Conservation (phyloP, 1,140 invertebrate species). For the Zaprionus africanus region DNA sequence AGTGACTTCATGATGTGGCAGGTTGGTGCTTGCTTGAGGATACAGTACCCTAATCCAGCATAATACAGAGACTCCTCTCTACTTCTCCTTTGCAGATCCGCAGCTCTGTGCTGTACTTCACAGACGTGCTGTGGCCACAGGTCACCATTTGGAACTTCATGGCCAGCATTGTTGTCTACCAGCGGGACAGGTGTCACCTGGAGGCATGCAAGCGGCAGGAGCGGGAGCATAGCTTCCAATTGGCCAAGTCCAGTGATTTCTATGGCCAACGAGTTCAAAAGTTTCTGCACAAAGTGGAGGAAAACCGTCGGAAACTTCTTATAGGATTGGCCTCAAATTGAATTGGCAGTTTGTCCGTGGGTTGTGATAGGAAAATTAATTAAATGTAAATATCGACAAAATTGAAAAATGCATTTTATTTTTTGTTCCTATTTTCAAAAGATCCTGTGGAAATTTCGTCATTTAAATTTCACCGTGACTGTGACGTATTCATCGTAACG, state of each 20-base stretch:
- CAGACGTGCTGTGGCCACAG: slow-evolving; percentile 96
- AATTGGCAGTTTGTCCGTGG: background rate
- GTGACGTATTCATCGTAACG: background rate
- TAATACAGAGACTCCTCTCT: slow-evolving; percentile 7
- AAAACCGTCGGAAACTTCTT: slow-evolving; percentile 58
- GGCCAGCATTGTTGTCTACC: slow-evolving; percentile 93
- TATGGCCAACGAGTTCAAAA: slow-evolving; percentile 64
- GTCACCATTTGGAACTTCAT: slow-evolving; percentile 96
- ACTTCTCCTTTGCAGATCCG: slow-evolving; percentile 86
- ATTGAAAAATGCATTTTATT: background rate
- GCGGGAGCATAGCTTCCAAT: slow-evolving; percentile 43
- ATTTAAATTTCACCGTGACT: background rate
- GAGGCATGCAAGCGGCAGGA: slow-evolving; percentile 42
- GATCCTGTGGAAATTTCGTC: background rate
- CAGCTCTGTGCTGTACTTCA: slow-evolving; percentile 90
- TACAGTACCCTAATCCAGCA: background rate
- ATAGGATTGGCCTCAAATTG: slow-evolving; percentile 52
- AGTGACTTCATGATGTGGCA: slow-evolving; percentile 99
- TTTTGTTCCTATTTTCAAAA: background rate
- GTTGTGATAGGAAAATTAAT: slow-evolving; percentile 42
- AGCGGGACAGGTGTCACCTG: slow-evolving; percentile 84
- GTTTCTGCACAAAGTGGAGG: slow-evolving; percentile 65
- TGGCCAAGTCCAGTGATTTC: slow-evolving; percentile 60
- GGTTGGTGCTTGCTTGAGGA: slow-evolving; percentile 84
- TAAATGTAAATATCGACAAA: slow-evolving; percentile 21